These are phyloP conservation scores for Malthinus flaveolus DNA, from an alignment of 2,888 invertebrate genomes.

Conservation along the genomic window DNA sequence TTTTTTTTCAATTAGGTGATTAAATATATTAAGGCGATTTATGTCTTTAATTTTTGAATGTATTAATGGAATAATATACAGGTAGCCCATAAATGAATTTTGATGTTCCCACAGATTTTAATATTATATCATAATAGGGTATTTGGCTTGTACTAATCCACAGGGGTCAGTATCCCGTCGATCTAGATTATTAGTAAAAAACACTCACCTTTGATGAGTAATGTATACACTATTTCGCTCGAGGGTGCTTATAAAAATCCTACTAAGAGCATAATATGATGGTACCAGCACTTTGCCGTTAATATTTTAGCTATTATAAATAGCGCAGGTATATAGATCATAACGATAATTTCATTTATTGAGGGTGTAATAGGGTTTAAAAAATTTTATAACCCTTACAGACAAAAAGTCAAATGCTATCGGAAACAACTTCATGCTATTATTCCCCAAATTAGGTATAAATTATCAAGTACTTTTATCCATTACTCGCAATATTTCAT, in stretches of 20 bases:
- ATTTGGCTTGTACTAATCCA: slow-evolving; percentile 24
- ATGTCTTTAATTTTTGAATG: background rate
- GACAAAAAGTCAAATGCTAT: too few species aligned
- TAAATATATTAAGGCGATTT: background rate
- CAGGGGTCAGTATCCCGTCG: slow-evolving; percentile 38
- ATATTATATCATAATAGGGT: slow-evolving; percentile 22
- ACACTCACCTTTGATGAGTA: slow-evolving; percentile 40
- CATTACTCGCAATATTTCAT: too few species aligned
- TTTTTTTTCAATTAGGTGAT: background rate
- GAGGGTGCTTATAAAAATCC: slow-evolving; percentile 24
- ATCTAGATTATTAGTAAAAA: slow-evolving; percentile 35
- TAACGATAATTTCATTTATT: slow-evolving; percentile 31
- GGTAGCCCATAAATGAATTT: slow-evolving; percentile 10
- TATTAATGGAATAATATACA: slow-evolving; percentile 6
- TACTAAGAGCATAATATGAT: slow-evolving; percentile 32
- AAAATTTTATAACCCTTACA: background rate
- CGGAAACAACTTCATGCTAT: too few species aligned
- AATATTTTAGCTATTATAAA: slow-evolving; percentile 33
- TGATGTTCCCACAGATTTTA: slow-evolving; percentile 32
- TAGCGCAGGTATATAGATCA: slow-evolving; percentile 31
- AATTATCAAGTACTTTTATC: too few species aligned
- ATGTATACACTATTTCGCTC: slow-evolving; percentile 29
- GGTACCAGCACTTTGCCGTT: slow-evolving; percentile 39
- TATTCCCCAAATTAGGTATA: too few species aligned
- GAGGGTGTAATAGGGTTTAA: slow-evolving; percentile 21